A percentile compares a stretch with the other conserved stretches of the same genome.
Evolutionary conservation across 2,113 vertebrate genomes (phyloP).

Genomic region (Seriola rivoliana): DNA sequence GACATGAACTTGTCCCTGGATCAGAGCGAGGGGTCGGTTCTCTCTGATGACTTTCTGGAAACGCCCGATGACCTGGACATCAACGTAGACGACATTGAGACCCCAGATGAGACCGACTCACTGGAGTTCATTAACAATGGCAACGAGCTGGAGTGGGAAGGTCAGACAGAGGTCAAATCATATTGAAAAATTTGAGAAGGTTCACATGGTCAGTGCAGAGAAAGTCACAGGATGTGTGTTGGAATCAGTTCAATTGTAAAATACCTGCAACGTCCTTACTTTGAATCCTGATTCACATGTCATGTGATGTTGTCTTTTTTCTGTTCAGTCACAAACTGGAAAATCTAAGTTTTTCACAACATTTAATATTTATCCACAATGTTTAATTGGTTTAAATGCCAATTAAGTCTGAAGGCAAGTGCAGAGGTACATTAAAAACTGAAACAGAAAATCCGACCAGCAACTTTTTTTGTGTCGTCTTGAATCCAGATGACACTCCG

Average conservation of each 20-base stretch:
- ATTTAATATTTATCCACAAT: too few species aligned
- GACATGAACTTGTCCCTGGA: constrained; percentile 98
- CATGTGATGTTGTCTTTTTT: background rate
- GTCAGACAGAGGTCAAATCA: constrained; percentile 79
- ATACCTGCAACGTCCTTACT: background rate
- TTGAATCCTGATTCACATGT: background rate
- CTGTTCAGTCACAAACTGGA: background rate
- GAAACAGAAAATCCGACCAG: background rate
- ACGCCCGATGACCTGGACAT: constrained; percentile 96
- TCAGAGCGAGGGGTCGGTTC: constrained; percentile 94
- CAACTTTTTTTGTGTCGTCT: background rate
- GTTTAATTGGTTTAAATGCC: too few species aligned
- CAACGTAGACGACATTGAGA: constrained; percentile 97
- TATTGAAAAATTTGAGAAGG: background rate
- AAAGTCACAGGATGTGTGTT: too few species aligned
- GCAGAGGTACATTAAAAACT: too few species aligned
- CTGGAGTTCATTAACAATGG: constrained; percentile 93
- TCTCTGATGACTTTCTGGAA: constrained; percentile 94
- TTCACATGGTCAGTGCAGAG: background rate
- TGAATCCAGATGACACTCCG: constrained; percentile 91
- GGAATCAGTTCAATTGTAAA: background rate
- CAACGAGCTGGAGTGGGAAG: constrained; percentile 98
- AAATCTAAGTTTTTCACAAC: too few species aligned
- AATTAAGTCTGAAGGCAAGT: too few species aligned
- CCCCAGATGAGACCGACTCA: constrained; percentile 95